phyloP scores from a whole-genome alignment of 1,140 invertebrate species.

The Anastrepha ludens region DNA sequence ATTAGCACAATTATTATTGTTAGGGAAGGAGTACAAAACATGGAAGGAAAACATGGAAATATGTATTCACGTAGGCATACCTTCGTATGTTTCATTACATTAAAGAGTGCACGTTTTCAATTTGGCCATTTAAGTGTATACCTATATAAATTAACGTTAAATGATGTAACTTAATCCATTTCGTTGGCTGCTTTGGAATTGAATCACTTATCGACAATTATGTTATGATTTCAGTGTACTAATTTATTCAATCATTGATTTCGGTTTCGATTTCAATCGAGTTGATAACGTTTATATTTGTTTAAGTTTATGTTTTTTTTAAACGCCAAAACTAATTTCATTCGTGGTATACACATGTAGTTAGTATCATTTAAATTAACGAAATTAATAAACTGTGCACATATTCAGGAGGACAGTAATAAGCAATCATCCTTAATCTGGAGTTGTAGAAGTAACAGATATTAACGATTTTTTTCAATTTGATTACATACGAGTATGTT shows the following conservation, averaged over 20 bases:
- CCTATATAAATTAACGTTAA: constrained; percentile 34
- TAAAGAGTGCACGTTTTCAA: background rate
- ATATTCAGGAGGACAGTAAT: too few relatives aligned
- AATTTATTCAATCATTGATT: background rate
- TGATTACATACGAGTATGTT: too few relatives aligned
- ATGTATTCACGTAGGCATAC: background rate
- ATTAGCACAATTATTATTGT: constrained; percentile 30
- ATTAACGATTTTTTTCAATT: too few relatives aligned
- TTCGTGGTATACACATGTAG: too few relatives aligned
- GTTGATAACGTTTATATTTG: background rate
- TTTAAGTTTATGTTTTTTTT: background rate
- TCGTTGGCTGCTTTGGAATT: background rate
- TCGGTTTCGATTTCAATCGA: background rate
- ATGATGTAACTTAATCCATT: constrained; percentile 39
- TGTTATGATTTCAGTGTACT: background rate
- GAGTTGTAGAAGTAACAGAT: too few relatives aligned
- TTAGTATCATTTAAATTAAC: too few relatives aligned
- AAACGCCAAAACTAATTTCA: background rate
- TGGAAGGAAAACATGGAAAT: background rate
- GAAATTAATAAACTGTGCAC: too few relatives aligned
- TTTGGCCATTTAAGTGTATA: constrained; percentile 2
- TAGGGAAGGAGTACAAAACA: constrained; percentile 1
- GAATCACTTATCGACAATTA: background rate
- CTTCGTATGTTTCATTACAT: constrained; percentile 25
- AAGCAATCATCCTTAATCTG: too few relatives aligned